These are phyloP conservation scores for Ceratosolen fusciceps DNA, from an alignment of 1,140 invertebrate species.

Conservation along the genomic window DNA sequence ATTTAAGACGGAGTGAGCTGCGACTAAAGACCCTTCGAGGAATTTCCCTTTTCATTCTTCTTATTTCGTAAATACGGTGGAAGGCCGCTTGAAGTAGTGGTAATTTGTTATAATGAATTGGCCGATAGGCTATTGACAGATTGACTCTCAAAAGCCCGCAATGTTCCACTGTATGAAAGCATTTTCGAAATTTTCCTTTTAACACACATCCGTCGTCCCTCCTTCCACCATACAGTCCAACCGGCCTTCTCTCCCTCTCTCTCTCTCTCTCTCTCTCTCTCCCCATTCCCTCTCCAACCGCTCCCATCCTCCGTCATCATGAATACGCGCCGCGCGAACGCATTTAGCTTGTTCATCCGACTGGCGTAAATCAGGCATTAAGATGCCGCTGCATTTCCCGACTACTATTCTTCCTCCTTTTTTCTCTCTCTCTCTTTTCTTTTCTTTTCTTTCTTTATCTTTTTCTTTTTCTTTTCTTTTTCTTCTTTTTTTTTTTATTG, in stretches of 20 bases:
- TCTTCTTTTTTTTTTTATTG: slow-evolving; percentile 25
- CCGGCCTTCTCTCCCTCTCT: too few species aligned
- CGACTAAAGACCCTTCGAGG: slow-evolving; percentile 19
- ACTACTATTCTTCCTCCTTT: too few species aligned
- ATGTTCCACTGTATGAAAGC: slow-evolving; percentile 6
- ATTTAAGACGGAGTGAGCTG: background rate
- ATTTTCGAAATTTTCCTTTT: slow-evolving; percentile 13
- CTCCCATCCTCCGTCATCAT: background rate
- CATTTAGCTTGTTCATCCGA: slow-evolving; percentile 33
- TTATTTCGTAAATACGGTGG: slow-evolving; percentile 15
- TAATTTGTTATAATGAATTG: slow-evolving; percentile 49
- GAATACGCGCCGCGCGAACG: background rate
- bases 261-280: background rate
- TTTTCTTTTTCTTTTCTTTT: too few species aligned
- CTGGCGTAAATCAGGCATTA: slow-evolving; percentile 30
- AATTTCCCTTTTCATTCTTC: slow-evolving; percentile 4
- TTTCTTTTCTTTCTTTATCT: too few species aligned
- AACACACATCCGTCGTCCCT: background rate
- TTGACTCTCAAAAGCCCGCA: slow-evolving; percentile 38
- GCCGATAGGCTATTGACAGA: slow-evolving; percentile 27
- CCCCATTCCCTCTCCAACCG: background rate
- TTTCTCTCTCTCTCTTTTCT: too few species aligned
- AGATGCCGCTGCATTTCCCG: slow-evolving; percentile 1
- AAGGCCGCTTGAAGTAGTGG: background rate
- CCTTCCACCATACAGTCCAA: too few species aligned